phyloP scores from a whole-genome alignment of 2,113 vertebrate species.

The Pomatorhinus ruficollis region DNA sequence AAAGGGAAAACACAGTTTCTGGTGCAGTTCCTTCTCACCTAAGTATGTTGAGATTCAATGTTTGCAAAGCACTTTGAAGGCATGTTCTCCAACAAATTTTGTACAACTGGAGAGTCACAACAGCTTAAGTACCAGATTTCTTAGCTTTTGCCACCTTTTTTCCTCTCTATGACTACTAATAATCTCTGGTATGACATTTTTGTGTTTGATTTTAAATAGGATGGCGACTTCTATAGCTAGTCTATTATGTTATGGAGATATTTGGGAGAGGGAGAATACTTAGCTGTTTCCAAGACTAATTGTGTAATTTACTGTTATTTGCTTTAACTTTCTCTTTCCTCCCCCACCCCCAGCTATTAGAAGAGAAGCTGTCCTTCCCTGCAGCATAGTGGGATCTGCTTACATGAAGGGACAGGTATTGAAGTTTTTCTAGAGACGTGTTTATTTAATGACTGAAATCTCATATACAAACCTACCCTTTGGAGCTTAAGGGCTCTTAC shows the following conservation, averaged over 20 bases:
- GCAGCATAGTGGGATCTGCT: not conserved
- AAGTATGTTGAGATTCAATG: not conserved
- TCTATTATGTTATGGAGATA: not conserved
- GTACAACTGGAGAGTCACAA: not conserved
- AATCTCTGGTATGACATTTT: not conserved
- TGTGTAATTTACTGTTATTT: not conserved
- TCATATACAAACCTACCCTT: slow-evolving; percentile 5
- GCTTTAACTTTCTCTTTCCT: not conserved
- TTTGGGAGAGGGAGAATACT: not conserved
- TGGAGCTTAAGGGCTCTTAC: not conserved
- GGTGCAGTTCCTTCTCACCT: not conserved
- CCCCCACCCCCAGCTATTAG: not conserved
- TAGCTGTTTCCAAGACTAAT: not conserved
- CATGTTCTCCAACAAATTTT: not conserved
- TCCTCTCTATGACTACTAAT: not conserved
- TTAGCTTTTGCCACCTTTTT: not conserved
- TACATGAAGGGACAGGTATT: slow-evolving; percentile 24
- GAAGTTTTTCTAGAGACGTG: slow-evolving; percentile 1
- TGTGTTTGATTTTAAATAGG: not conserved
- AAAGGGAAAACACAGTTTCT: not conserved
- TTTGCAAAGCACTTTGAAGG: not conserved
- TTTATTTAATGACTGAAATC: slow-evolving; percentile 52
- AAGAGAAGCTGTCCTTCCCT: not conserved
- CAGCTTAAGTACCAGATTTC: not conserved
- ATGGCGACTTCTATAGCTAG: not conserved